Conservation (phyloP, 1,140 invertebrate species). For the Saccostrea glomerata region DNA sequence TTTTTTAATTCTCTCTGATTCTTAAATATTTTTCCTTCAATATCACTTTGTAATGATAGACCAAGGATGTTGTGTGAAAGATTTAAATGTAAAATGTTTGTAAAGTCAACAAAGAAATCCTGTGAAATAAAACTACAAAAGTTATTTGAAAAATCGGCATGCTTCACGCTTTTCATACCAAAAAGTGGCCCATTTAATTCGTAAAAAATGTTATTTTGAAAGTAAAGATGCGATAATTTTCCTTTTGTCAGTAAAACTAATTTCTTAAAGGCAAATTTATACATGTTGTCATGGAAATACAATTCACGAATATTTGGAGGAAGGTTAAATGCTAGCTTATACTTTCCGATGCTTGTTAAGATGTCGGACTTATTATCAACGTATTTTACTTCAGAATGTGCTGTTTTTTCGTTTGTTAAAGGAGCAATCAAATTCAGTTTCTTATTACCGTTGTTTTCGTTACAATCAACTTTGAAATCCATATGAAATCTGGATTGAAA, state of each 20-base stretch:
- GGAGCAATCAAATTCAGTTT: too few species aligned
- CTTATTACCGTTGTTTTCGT: background rate
- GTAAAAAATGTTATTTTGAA: constrained; percentile 38
- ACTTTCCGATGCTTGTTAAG: too few species aligned
- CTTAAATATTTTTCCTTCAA: constrained; percentile 36
- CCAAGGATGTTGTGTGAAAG: constrained; percentile 44
- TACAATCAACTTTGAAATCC: background rate
- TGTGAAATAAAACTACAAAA: constrained; percentile 43
- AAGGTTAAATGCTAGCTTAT: too few species aligned
- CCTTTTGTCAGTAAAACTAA: background rate
- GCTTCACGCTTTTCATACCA: background rate
- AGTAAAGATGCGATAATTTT: background rate
- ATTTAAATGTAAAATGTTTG: background rate
- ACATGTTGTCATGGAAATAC: background rate
- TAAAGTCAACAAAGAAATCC: constrained; percentile 32
- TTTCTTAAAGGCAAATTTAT: background rate
- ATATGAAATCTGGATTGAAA: background rate
- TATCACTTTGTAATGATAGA: constrained; percentile 20
- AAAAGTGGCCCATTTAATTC: constrained; percentile 42
- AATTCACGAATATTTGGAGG: background rate
- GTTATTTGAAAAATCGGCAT: constrained; percentile 50
- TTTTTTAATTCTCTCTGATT: background rate
- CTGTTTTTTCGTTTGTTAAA: too few species aligned
- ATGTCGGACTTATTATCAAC: too few species aligned
- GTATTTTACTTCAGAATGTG: too few species aligned